Evolutionary conservation across 2,113 vertebrate species (phyloP), one percentile per base, ranked within the genome.

Genomic region (Archocentrus centrarchus): DNA sequence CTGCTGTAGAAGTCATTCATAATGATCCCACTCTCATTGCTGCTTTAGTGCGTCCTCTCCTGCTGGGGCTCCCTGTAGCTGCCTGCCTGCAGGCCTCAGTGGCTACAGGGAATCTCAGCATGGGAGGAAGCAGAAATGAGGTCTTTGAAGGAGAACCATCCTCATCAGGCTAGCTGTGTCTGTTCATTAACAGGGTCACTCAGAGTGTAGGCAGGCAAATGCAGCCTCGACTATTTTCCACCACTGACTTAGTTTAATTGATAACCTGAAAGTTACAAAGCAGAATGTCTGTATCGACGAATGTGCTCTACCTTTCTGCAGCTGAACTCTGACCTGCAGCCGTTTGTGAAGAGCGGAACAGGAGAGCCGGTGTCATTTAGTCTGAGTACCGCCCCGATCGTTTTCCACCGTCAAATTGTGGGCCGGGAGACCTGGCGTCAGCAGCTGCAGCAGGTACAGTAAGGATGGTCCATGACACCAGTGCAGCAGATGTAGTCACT

Each of bases 261-360:
- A n/a, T 64, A 39, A 27, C 37, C 63, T 39, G 17, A 11, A 84
- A 32, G 62, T 78, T 78, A 58, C 64, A 39, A 35, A 77, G 44
- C 47, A 4, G 11, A 39, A 22, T 24, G 8, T 68, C 55, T 8
- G 37, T 11, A 5, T 30, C 58, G 35, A 15, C 37, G 7, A 62
- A 24, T 79, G 39, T 79, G 24, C 50, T 85, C 83, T 63, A 22
- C 20, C 60, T 83, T 84, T 86, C 93, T 95, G 85, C 92, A 99
- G 98, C 95, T 99, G 27, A 97, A 99, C 95, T 97, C 95, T 3
- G 98, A 99, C 93, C 96, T 99, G 79, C 97, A 98, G 93, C 97
- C 98, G 0, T 99, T 99, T 93, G 59, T 98, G 94, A 97, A 96
- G 95, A 96, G 94, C 89, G 92, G 92, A 77, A 61, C 91, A 60